A percentile compares a stretch with the other conserved stretches of the same genome.
These are phyloP conservation scores for Lasioglossum albipes DNA, from an alignment of 1,140 invertebrate species.

Conservation along the genomic window DNA sequence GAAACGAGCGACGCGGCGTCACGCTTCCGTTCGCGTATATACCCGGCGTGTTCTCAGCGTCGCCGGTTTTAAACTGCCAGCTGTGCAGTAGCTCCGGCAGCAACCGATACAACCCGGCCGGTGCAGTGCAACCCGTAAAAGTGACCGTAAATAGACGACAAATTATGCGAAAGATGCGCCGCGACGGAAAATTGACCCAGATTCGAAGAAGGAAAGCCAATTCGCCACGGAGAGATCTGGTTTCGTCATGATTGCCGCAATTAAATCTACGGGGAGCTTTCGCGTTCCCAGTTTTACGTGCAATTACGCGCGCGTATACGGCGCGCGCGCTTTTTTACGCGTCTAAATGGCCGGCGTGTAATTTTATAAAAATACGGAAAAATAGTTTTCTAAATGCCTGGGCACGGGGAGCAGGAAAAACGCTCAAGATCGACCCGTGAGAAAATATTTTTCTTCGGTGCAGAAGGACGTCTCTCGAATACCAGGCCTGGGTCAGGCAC, in stretches of 20 bases:
- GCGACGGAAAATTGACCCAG: neutral
- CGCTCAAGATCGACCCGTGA: too few species aligned
- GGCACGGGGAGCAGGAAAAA: too few species aligned
- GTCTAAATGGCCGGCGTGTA: too few species aligned
- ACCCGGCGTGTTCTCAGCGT: too few species aligned
- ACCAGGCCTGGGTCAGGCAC: too few species aligned
- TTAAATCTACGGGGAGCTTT: neutral
- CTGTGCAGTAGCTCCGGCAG: too few species aligned
- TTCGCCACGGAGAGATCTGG: neutral
- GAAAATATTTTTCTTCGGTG: too few species aligned
- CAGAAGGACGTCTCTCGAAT: neutral
- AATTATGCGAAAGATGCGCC: neutral
- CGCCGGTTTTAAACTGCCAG: too few species aligned
- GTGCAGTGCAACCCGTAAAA: neutral
- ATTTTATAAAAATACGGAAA: too few species aligned
- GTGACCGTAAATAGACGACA: neutral
- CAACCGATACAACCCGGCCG: neutral
- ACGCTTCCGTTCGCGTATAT: neutral
- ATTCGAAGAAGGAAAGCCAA: slow-evolving; percentile 2
- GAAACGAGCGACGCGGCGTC: neutral
- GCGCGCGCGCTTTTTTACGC: too few species aligned
- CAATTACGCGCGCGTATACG: neutral
- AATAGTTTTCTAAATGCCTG: too few species aligned
- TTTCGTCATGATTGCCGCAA: neutral
- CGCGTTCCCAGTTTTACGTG: neutral